These are phyloP conservation scores for Coelopa frigida DNA, from an alignment of 1,140 invertebrate genomes.

Conservation along the genomic window DNA sequence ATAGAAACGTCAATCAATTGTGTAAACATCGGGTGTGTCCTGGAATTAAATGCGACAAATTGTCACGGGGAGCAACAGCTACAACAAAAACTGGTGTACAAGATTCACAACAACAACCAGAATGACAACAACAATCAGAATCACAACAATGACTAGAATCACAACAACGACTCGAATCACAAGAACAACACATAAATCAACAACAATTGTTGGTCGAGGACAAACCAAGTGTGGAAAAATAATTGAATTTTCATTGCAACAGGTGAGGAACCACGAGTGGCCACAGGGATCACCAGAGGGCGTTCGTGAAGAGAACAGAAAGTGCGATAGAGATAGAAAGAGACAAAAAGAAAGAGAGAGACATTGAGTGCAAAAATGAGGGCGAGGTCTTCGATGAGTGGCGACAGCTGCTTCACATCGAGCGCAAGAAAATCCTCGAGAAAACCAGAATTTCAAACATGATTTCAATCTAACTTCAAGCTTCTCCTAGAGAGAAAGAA, in stretches of 20 bases:
- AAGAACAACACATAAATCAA: not conserved
- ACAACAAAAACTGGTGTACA: not conserved
- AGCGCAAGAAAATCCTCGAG: too few species aligned
- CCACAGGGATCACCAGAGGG: too few species aligned
- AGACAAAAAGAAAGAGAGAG: not conserved
- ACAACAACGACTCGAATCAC: not conserved
- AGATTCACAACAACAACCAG: not conserved
- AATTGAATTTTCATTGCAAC: too few species aligned
- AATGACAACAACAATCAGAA: not conserved
- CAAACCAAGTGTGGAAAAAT: too few species aligned
- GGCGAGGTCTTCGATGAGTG: too few species aligned
- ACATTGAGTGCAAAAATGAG: not conserved
- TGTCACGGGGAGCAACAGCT: not conserved
- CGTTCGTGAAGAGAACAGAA: not conserved
- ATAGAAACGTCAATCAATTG: slow-evolving; percentile 13
- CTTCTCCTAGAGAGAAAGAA: too few species aligned
- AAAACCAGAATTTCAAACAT: too few species aligned
- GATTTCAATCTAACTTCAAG: too few species aligned
- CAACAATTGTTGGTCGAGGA: slow-evolving; percentile 4
- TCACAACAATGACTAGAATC: not conserved
- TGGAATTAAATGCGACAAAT: not conserved
- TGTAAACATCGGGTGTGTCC: slow-evolving; percentile 7
- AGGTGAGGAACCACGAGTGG: too few species aligned
- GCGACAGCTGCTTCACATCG: too few species aligned
- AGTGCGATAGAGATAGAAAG: not conserved